Evolutionary conservation across 2,888 invertebrate genomes (phyloP).

Genomic region (Maniola hyperantus): DNA sequence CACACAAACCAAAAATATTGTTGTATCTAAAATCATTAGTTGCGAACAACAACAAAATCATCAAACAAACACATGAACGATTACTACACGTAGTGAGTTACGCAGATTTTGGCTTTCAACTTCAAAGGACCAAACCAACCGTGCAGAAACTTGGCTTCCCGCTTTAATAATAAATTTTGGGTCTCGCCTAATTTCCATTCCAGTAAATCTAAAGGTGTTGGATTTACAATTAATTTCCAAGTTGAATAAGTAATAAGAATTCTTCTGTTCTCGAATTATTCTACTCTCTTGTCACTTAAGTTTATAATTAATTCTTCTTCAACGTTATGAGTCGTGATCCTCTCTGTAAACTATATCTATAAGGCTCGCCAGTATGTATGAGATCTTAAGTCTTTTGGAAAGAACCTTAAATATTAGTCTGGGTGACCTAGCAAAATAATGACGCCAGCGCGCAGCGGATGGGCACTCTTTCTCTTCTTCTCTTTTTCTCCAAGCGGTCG

Average conservation of each 20-base stretch:
- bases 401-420: no score
- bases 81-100: slow-evolving; percentile 11
- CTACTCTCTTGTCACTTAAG: not conserved
- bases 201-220: slow-evolving; percentile 22
- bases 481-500: no score
- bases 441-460: no score
- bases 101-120: slow-evolving; percentile 18
- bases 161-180: slow-evolving; percentile 27
- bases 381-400: no score
- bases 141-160: slow-evolving; percentile 26
- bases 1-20: not conserved
- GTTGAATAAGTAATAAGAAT: slow-evolving; percentile 9
- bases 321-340: not conserved
- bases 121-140: slow-evolving; percentile 25
- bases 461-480: no score
- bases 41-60: not conserved
- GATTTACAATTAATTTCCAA: slow-evolving; percentile 20
- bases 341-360: no score
- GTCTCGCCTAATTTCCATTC: slow-evolving; percentile 23
- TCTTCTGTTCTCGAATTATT: not conserved
- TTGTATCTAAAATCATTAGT: not conserved
- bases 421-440: no score
- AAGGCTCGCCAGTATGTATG: no score
- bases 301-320: not conserved
- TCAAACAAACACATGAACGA: slow-evolving; percentile 13